These are phyloP conservation scores for Deroplatys truncata DNA, from an alignment of 2,888 invertebrate genomes.

Conservation along the genomic window DNA sequence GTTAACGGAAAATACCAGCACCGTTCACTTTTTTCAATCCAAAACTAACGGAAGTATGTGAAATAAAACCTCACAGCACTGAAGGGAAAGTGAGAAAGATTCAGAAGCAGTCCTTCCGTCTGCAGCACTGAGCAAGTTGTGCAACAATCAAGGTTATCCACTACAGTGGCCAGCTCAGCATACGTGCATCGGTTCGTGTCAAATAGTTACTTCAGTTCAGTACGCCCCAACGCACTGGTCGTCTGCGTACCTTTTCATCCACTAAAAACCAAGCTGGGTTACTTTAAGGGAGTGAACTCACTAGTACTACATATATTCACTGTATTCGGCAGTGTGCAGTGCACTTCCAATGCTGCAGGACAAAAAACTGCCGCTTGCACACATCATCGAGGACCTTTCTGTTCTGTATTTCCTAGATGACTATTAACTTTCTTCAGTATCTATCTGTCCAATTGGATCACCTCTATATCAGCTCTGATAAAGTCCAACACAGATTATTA, in stretches of 20 bases:
- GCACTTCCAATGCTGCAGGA: background rate
- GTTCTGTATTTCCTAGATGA: background rate
- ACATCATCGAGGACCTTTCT: background rate
- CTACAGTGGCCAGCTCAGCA: background rate
- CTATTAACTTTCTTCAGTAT: background rate
- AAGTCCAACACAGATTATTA: background rate
- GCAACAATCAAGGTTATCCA: background rate
- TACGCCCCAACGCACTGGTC: background rate
- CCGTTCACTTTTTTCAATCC: background rate
- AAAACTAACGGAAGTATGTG: background rate
- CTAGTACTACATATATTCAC: background rate
- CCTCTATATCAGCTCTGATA: background rate
- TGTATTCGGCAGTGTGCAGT: background rate
- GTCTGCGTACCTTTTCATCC: background rate
- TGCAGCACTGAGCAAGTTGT: background rate
- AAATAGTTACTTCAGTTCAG: background rate
- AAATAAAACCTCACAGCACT: background rate
- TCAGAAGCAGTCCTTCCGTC: background rate
- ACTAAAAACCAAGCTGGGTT: background rate
- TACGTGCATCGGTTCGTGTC: background rate
- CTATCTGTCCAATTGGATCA: background rate
- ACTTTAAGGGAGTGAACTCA: background rate
- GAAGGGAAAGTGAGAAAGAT: background rate
- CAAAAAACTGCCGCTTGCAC: background rate
- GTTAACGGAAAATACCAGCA: background rate